A percentile compares a stretch with the other conserved stretches of the same genome.
Conservation (phyloP, 2,888 invertebrate genomes). For the Agrilus cyanescens region DNA sequence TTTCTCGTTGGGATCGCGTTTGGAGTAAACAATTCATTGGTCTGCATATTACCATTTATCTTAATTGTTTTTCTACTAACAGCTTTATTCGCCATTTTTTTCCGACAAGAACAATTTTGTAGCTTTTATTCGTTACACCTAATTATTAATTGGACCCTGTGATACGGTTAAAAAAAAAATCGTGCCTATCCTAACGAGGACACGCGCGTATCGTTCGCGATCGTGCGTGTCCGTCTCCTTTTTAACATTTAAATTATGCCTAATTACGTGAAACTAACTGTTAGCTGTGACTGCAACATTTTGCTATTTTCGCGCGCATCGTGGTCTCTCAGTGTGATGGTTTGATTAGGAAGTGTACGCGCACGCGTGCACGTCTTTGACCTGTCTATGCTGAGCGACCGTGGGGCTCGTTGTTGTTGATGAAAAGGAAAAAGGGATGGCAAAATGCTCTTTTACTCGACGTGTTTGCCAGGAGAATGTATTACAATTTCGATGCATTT, state of each 20-base stretch:
- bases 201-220: constrained; percentile 13
- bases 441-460: constrained; percentile 30
- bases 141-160: constrained; percentile 19
- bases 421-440: constrained; percentile 25
- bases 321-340: background rate
- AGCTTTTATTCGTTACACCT: constrained; percentile 2
- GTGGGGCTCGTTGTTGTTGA: constrained; percentile 8
- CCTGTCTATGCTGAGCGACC: constrained; percentile 5
- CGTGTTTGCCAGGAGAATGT: constrained; percentile 23
- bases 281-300: constrained; percentile 37
- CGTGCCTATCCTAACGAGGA: constrained; percentile 31
- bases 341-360: background rate
- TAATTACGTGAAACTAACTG: constrained; percentile 15
- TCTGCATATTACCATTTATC: constrained; percentile 15
- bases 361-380: background rate
- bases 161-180: constrained; percentile 30
- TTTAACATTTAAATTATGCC: constrained; percentile 19
- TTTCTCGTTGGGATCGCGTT: too few species aligned
- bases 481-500: constrained; percentile 31
- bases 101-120: constrained; percentile 6
- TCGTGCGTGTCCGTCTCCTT: constrained; percentile 16
- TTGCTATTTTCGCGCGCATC: constrained; percentile 9
- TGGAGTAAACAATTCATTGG: too few species aligned
- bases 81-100: constrained; percentile 1
- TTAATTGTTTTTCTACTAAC: constrained; percentile 10